Conservation (phyloP, 2,888 invertebrate species). For the Morpho helenor region DNA sequence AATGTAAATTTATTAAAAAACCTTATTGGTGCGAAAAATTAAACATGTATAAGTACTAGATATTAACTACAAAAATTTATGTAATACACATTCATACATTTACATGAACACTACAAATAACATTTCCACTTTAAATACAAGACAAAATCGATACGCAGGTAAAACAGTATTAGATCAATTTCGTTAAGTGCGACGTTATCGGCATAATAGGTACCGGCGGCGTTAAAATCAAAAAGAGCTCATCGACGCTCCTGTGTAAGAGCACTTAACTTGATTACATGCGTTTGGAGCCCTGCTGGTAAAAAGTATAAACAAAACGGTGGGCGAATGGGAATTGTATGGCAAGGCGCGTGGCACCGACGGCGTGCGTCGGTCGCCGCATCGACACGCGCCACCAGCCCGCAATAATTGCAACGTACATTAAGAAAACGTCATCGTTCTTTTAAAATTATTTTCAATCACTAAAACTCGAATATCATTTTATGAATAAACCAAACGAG, state of each 20-base stretch:
- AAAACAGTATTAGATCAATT: constrained; percentile 31
- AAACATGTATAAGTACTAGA: too few species aligned
- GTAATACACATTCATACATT: too few species aligned
- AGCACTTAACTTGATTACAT: constrained; percentile 79
- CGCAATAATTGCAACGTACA: constrained; percentile 51
- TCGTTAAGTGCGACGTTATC: constrained; percentile 60
- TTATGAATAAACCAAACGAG: too few species aligned
- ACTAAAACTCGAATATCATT: too few species aligned
- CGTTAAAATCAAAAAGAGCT: constrained; percentile 67
- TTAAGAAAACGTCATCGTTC: constrained; percentile 33
- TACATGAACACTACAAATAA: too few species aligned
- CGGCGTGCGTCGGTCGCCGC: constrained; percentile 35
- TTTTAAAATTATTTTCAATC: constrained; percentile 4
- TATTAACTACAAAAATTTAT: too few species aligned
- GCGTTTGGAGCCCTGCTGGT: constrained; percentile 47
- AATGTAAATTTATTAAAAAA: not conserved
- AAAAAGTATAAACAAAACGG: constrained; percentile 41
- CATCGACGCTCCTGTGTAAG: constrained; percentile 56
- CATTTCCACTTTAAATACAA: too few species aligned
- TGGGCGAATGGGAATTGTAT: constrained; percentile 28
- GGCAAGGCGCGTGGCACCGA: constrained; percentile 30
- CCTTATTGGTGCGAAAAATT: too few species aligned
- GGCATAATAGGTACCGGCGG: constrained; percentile 40
- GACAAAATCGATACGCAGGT: constrained; percentile 11
- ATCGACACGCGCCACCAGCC: constrained; percentile 43